These are phyloP conservation scores for Pseudotriccus pelzelni DNA, from an alignment of 2,797 vertebrate species.

Conservation along the genomic window DNA sequence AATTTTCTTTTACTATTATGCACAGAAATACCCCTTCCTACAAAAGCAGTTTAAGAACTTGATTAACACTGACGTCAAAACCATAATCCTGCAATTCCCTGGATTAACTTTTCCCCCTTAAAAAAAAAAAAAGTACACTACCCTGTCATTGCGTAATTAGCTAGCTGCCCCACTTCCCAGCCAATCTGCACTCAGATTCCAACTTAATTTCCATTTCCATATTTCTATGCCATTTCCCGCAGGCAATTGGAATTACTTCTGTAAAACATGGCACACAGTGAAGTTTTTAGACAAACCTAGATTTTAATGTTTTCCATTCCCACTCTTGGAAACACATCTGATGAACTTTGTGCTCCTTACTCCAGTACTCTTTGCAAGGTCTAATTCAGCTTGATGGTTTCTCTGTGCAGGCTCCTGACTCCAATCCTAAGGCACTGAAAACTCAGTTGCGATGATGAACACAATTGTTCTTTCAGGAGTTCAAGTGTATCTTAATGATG, in stretches of 20 bases:
- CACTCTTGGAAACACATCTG: background rate
- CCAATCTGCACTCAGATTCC: background rate
- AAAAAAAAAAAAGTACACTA: background rate
- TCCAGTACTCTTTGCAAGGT: background rate
- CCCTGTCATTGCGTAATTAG: background rate
- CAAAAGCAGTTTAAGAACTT: background rate
- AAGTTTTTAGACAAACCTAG: background rate
- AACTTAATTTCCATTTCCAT: background rate
- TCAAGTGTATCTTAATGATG: background rate
- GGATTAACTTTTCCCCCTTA: background rate
- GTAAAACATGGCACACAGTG: background rate
- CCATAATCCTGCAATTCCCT: background rate
- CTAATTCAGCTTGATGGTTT: background rate
- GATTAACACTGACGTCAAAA: constrained; percentile 11
- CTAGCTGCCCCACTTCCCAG: background rate
- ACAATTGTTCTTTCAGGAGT: background rate
- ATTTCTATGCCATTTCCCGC: background rate
- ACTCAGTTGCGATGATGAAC: background rate
- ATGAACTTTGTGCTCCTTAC: background rate
- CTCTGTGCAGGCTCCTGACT: background rate
- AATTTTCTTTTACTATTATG: background rate
- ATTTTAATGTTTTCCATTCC: background rate
- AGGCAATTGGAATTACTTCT: background rate
- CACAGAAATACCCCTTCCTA: background rate
- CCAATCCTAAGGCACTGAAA: background rate